A percentile compares a stretch with the other conserved stretches of the same genome.
phyloP scores from a whole-genome alignment of 2,113 vertebrate species.

The Phylloscopus trochiloides region DNA sequence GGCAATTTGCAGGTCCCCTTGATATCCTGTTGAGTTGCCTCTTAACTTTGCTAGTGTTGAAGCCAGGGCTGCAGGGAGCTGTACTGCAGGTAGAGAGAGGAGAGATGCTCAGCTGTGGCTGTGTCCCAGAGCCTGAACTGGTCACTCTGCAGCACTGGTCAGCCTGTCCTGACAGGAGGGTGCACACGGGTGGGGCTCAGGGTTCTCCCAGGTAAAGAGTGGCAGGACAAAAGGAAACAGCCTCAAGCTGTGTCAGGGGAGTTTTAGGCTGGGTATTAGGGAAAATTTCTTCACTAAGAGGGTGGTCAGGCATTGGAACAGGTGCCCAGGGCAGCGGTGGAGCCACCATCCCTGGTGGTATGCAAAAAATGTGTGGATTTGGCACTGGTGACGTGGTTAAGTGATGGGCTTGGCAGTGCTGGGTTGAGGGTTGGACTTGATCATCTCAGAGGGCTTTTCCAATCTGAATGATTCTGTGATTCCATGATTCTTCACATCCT shows the following conservation, averaged over 20 bases:
- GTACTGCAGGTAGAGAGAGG: neutral
- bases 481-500: neutral
- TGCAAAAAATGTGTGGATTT: neutral
- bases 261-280: neutral
- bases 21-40: neutral
- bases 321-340: neutral
- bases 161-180: neutral
- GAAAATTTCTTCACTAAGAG: neutral
- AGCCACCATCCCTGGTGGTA: neutral
- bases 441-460: neutral
- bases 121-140: neutral
- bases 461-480: neutral
- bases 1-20: neutral
- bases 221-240: neutral
- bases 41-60: neutral
- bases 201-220: neutral
- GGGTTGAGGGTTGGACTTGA: neutral
- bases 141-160: neutral
- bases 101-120: neutral
- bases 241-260: neutral
- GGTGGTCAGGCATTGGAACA: neutral
- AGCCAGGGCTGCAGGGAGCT: neutral
- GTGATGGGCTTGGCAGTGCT: neutral
- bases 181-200: accelerated
- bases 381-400: neutral